Conservation (phyloP, 2,113 vertebrate species). For the Carettochelys insculpta region DNA sequence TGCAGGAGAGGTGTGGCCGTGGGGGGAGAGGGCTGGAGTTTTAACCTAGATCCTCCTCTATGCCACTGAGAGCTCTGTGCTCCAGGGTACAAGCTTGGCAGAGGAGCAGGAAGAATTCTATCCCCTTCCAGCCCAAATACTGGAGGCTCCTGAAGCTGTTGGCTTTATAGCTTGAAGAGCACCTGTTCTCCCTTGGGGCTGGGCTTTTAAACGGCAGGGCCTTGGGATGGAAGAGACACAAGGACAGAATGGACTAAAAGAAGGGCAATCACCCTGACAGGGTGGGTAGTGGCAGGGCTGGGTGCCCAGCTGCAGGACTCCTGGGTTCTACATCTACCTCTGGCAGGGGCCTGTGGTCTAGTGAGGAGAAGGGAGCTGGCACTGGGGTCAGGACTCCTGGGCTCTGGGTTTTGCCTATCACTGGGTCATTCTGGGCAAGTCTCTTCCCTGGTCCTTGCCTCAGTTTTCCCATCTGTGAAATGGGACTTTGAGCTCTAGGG, state of each 20-base stretch:
- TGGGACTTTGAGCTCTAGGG: background rate
- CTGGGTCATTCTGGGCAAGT: background rate
- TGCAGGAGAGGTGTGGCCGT: background rate
- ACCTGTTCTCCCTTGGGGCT: background rate
- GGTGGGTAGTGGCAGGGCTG: background rate
- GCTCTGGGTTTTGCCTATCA: background rate
- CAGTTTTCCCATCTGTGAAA: background rate
- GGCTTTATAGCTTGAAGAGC: background rate
- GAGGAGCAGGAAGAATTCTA: background rate
- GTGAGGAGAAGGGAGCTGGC: background rate
- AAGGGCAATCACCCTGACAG: background rate
- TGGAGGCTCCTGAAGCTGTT: background rate
- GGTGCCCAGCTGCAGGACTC: background rate
- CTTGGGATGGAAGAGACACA: too few species aligned
- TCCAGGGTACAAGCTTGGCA: background rate
- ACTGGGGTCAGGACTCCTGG: background rate
- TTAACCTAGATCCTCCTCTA: background rate
- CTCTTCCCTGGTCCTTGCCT: background rate
- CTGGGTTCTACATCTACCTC: background rate
- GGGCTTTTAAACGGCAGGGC: background rate
- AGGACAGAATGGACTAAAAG: too few species aligned
- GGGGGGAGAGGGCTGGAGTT: background rate
- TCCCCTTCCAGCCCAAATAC: background rate
- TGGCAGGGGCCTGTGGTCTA: background rate
- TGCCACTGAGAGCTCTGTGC: background rate